These are phyloP conservation scores for Metopia argyrocephala DNA, from an alignment of 2,888 invertebrate species.

Conservation along the genomic window DNA sequence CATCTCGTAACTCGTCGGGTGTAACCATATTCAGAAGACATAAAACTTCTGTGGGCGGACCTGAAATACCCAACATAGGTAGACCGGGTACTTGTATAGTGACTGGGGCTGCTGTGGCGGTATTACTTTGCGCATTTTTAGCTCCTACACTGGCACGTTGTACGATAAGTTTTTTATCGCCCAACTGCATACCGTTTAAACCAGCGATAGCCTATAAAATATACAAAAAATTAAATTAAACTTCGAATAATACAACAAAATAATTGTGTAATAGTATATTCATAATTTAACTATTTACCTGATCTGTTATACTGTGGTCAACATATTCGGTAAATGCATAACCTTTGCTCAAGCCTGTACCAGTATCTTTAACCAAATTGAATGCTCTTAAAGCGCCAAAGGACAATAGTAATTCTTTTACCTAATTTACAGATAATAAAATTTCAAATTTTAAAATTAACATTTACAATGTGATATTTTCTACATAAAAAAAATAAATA, in stretches of 20 bases:
- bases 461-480: not conserved
- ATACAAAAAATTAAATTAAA: not conserved
- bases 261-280: not conserved
- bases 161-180: conserved; percentile 97
- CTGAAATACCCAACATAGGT: conserved; percentile 91
- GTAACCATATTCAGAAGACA: conserved; percentile 98
- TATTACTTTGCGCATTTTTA: conserved; percentile 87
- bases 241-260: no score
- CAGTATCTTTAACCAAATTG: conserved; percentile 98
- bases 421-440: conserved; percentile 81
- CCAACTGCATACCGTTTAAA: conserved; percentile 98
- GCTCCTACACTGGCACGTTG: conserved; percentile 98
- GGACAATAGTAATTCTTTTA: conserved; percentile 97
- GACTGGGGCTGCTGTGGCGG: conserved; percentile 84
- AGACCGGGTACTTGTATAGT: conserved; percentile 94
- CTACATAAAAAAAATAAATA: not conserved
- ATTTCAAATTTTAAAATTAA: not conserved
- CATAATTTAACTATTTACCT: conserved; percentile 80
- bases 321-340: conserved; percentile 99
- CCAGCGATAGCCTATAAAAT: conserved; percentile 92
- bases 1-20: conserved; percentile 95
- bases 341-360: conserved; percentile 97
- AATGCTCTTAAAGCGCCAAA: conserved; percentile 98
- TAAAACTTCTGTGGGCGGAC: conserved; percentile 94
- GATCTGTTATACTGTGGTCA: conserved; percentile 97